These are phyloP conservation scores for Elgaria multicarinata DNA, from an alignment of 2,113 vertebrate genomes.

Conservation along the genomic window DNA sequence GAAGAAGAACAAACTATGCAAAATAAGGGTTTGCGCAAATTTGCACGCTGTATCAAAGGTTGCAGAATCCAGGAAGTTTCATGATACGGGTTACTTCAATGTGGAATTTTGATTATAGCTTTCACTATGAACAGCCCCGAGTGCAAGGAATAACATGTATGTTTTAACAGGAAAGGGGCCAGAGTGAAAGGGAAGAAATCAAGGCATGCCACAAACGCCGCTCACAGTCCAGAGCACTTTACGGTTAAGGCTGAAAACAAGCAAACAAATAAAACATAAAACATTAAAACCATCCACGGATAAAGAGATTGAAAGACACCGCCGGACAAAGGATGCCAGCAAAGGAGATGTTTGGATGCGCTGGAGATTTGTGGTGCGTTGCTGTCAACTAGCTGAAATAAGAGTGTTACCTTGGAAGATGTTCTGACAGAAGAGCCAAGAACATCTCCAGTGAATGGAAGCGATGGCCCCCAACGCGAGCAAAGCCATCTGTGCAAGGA, in stretches of 20 bases:
- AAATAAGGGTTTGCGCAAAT: background rate
- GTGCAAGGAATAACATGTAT: background rate
- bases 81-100: too few relatives aligned
- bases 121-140: background rate
- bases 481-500: background rate
- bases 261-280: background rate
- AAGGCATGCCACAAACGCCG: background rate
- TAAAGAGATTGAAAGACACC: background rate
- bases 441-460: background rate
- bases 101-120: too few relatives aligned
- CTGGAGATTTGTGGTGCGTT: background rate
- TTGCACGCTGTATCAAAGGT: background rate
- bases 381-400: fast-evolving
- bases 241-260: conserved; percentile 2
- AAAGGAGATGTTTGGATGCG: conserved; percentile 31
- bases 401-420: background rate
- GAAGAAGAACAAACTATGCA: background rate
- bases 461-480: background rate
- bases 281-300: background rate
- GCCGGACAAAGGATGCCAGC: background rate
- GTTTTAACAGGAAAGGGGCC: background rate
- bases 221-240: background rate
- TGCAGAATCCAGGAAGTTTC: background rate
- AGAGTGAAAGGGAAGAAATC: background rate
- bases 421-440: background rate